These are phyloP conservation scores for Smithornis capensis DNA, from an alignment of 2,113 vertebrate genomes.

Conservation along the genomic window DNA sequence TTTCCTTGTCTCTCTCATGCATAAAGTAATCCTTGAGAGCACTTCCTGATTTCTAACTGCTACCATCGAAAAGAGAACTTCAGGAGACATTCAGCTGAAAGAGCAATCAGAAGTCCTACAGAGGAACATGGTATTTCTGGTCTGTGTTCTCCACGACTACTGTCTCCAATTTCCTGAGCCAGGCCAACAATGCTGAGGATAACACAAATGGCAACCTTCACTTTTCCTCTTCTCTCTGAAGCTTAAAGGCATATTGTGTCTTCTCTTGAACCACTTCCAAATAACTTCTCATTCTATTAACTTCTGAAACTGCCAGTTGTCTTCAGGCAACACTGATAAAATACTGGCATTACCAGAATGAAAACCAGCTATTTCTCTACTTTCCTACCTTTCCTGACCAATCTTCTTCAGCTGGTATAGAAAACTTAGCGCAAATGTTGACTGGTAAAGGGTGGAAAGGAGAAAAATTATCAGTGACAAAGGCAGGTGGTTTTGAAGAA, in stretches of 20 bases:
- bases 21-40: not conserved
- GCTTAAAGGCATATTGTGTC: not conserved
- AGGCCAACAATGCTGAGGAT: not conserved
- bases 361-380: not conserved
- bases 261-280: slow-evolving; percentile 13
- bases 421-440: not conserved
- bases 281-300: slow-evolving; percentile 19
- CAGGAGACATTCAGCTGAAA: not conserved
- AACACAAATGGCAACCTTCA: not conserved
- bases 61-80: not conserved
- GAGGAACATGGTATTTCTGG: not conserved
- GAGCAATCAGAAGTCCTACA: not conserved
- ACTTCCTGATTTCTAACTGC: not conserved
- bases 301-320: not conserved
- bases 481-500: not conserved
- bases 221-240: not conserved
- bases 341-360: not conserved
- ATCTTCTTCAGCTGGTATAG: not conserved
- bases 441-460: not conserved
- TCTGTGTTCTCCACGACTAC: not conserved
- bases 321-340: slow-evolving; percentile 12
- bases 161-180: not conserved
- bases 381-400: not conserved
- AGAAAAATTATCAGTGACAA: not conserved
- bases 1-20: not conserved